Percentiles rank a stretch among this genome's conserved stretches.
These are phyloP conservation scores for Dolichoris vasculosae DNA, from an alignment of 1,140 invertebrate genomes.

Conservation along the genomic window DNA sequence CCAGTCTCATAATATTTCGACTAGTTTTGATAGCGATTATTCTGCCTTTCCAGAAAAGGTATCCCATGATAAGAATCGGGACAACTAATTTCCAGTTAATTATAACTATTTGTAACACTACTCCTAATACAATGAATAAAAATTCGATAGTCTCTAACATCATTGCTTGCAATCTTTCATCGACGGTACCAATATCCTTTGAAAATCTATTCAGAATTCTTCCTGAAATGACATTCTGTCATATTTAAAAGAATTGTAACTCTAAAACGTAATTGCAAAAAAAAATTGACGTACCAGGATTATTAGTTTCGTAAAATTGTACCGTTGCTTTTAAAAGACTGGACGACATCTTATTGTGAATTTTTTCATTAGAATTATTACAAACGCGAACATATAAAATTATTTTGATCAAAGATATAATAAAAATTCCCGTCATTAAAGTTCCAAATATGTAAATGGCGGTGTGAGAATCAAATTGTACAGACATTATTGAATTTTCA, in stretches of 20 bases:
- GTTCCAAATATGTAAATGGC: slow-evolving; percentile 14
- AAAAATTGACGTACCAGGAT: slow-evolving; percentile 71
- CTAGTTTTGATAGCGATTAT: slow-evolving; percentile 88
- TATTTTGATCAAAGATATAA: slow-evolving; percentile 35
- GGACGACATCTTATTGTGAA: slow-evolving; percentile 81
- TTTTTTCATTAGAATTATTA: slow-evolving; percentile 76
- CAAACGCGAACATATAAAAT: neutral
- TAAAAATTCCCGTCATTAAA: slow-evolving; percentile 22
- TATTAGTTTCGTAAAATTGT: slow-evolving; percentile 87
- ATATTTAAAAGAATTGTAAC: neutral
- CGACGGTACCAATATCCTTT: slow-evolving; percentile 87
- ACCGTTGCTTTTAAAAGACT: slow-evolving; percentile 77
- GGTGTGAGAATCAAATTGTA: neutral
- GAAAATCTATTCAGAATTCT: slow-evolving; percentile 85
- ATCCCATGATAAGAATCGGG: slow-evolving; percentile 77
- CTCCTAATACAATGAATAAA: slow-evolving; percentile 76
- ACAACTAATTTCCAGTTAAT: slow-evolving; percentile 86
- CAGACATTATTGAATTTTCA: neutral
- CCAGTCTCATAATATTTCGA: slow-evolving; percentile 90
- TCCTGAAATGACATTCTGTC: slow-evolving; percentile 70
- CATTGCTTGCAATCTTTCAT: slow-evolving; percentile 86
- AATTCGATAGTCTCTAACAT: slow-evolving; percentile 83
- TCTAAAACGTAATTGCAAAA: too few species aligned
- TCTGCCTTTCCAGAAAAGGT: slow-evolving; percentile 83
- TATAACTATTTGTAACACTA: slow-evolving; percentile 80